Percentiles rank a stretch among this genome's conserved stretches.
phyloP scores from a whole-genome alignment of 2,113 vertebrate genomes.

The Cynoglossus semilaevis region DNA sequence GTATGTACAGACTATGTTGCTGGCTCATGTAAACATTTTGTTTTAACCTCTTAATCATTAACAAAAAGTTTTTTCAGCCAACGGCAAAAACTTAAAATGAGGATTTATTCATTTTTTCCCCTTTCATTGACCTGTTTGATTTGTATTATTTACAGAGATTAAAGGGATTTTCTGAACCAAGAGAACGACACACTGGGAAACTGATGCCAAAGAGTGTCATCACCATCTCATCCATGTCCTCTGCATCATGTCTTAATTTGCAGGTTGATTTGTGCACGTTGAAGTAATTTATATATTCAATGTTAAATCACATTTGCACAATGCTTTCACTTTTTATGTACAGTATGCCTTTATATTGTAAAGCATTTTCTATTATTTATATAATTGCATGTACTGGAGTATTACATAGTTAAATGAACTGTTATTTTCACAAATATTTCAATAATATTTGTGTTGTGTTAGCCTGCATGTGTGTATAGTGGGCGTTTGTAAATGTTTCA shows the following conservation, averaged over 20 bases:
- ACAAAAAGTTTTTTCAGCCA: no score
- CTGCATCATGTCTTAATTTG: constrained; percentile 21
- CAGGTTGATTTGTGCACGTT: constrained; percentile 30
- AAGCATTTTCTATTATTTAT: constrained; percentile 73
- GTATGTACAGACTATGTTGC: no score
- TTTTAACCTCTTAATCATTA: no score
- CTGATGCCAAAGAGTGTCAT: constrained; percentile 75
- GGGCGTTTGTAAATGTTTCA: constrained; percentile 52
- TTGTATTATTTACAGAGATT: constrained; percentile 26
- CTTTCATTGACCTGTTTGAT: constrained; percentile 29
- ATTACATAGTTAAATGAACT: constrained; percentile 47
- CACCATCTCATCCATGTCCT: constrained; percentile 34
- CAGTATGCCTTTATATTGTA: constrained; percentile 66
- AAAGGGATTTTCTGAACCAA: constrained; percentile 38
- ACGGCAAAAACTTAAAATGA: neutral
- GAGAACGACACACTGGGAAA: constrained; percentile 38
- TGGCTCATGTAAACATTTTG: no score
- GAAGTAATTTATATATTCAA: constrained; percentile 36
- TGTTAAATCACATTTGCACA: constrained; percentile 60
- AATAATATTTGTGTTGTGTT: constrained; percentile 48
- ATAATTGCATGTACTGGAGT: constrained; percentile 68
- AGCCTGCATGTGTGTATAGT: constrained; percentile 49
- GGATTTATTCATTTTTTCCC: neutral
- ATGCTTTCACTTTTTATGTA: constrained; percentile 56
- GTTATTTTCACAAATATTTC: constrained; percentile 48